Evolutionary conservation across 2,888 invertebrate species (phyloP), one percentile per base, ranked within the genome.

Genomic region (Drosophila glabriapex): DNA sequence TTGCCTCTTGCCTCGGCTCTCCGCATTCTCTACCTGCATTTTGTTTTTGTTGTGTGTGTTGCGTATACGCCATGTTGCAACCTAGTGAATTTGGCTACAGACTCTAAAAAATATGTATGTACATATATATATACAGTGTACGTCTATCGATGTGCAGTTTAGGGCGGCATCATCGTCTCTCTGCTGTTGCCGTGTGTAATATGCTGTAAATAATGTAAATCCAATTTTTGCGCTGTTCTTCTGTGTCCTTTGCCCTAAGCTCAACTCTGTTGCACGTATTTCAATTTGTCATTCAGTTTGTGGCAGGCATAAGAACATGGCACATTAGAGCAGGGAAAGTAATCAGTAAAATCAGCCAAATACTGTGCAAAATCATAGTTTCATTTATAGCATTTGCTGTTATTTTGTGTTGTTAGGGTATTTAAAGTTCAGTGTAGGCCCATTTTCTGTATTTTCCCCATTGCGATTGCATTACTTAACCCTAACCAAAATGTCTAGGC

Each of bases 201-300:
- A 84, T 88, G 88, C 84, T 84, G 86, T 88, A 83, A 90, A 90
- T 90, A 88, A 88, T 88, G 83, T 77, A 90, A 90, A 83, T 88
- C 75, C 89, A 84, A 88, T 90, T 90, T 84, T 75, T 58, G 71
- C 60, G 60, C 65, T 64, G 55, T 56, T 52, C 22, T n/a, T 39
- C 37, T 9, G 25, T 68, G 59, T 56, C 63, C 33, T 58, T 79
- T 76, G 70, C 78, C 29, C 78, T 72, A 31, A 16, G n/a, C 16
- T 29, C 49, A 25, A 39, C 16, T 37, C 28, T 14, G 14, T 9
- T 14, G 35, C 35, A 14, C 7, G 16, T 52, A 41, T 16, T 46
- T 16, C 35, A 61, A 35, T 9, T 52, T 53, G 33, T 28, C 14
- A n/a, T 28, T 0, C 4, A 10, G 37, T 12, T 58, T 58, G 31